Evolutionary conservation across 2,797 vertebrate species (phyloP).

Genomic region (Picus viridis): DNA sequence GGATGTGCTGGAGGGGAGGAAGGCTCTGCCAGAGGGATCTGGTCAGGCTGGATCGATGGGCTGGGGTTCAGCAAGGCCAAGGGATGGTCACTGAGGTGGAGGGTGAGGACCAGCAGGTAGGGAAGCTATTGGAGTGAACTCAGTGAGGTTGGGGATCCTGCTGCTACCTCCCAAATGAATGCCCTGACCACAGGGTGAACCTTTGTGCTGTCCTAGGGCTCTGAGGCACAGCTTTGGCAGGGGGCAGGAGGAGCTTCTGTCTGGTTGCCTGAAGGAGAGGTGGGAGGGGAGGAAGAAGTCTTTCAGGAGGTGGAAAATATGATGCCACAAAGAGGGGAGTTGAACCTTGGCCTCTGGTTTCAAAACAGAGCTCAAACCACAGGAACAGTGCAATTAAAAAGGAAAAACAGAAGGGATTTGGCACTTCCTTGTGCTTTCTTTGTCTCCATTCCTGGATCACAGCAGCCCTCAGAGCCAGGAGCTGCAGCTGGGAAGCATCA

Average conservation of each 20-base stretch:
- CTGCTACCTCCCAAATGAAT: not conserved
- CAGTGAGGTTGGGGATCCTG: not conserved
- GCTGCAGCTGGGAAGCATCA: rapidly evolving
- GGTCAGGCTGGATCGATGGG: too few relatives aligned
- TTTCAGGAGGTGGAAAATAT: not conserved
- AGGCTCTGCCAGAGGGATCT: too few relatives aligned
- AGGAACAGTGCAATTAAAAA: not conserved
- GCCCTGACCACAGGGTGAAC: not conserved
- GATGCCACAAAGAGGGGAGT: not conserved
- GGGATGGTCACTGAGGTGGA: too few relatives aligned
- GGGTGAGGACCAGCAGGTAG: too few relatives aligned
- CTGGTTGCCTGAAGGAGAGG: not conserved
- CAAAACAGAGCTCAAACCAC: not conserved
- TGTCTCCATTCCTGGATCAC: not conserved
- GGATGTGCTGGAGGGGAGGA: too few relatives aligned
- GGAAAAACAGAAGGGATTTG: not conserved
- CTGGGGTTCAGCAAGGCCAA: too few relatives aligned
- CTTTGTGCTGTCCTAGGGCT: not conserved
- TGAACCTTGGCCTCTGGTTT: not conserved
- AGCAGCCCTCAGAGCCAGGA: not conserved
- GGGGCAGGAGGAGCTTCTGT: not conserved
- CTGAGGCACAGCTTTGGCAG: rapidly evolving
- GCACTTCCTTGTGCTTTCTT: not conserved
- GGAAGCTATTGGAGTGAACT: not conserved
- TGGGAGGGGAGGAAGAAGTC: not conserved